These are phyloP conservation scores for Parus major DNA, from an alignment of 2,113 vertebrate species.

Conservation along the genomic window DNA sequence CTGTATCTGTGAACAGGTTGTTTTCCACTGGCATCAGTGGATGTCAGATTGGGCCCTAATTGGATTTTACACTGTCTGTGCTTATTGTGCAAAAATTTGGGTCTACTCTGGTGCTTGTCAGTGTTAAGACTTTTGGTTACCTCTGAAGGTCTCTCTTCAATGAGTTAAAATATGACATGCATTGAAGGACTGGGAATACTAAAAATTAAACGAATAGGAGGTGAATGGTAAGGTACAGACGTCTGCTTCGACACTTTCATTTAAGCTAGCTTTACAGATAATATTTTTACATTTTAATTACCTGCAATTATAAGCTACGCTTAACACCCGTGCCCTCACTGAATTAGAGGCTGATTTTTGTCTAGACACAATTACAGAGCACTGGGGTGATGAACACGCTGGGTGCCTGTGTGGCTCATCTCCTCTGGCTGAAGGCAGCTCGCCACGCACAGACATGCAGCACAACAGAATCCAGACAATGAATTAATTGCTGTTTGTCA, in stretches of 20 bases:
- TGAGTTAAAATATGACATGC: not conserved
- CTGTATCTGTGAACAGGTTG: not conserved
- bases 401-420: not conserved
- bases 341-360: not conserved
- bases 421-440: slow-evolving; percentile 19
- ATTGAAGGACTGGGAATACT: not conserved
- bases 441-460: not conserved
- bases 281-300: slow-evolving; percentile 7
- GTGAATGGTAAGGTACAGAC: not conserved
- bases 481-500: slow-evolving; percentile 29
- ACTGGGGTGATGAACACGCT: not conserved
- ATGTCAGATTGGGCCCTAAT: not conserved
- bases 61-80: not conserved
- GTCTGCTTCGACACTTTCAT: not conserved
- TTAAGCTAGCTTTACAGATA: not conserved
- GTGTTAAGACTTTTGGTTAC: not conserved
- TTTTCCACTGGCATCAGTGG: not conserved
- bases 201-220: not conserved
- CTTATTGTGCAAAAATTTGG: not conserved
- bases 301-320: slow-evolving; percentile 3
- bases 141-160: not conserved
- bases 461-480: slow-evolving; percentile 10
- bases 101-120: not conserved
- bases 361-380: slow-evolving; percentile 4
- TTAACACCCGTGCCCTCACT: not conserved